Evolutionary conservation across 2,797 vertebrate species (phyloP).

Genomic region (Galaxias olidus): DNA sequence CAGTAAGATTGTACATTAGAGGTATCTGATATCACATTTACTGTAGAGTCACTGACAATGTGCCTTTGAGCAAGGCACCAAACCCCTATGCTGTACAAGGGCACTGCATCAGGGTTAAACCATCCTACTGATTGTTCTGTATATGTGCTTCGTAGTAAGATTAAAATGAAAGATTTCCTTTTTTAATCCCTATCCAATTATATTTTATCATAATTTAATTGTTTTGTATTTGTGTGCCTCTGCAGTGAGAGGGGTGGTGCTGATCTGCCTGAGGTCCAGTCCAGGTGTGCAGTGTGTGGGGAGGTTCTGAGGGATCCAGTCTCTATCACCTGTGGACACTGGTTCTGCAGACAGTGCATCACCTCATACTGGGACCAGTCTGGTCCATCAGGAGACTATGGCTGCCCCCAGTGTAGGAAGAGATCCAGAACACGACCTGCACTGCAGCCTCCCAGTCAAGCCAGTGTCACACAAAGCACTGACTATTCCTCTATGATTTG

Average conservation of each 20-base stretch:
- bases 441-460: neutral
- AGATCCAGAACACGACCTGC: conserved; percentile 7
- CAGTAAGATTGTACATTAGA: too few species aligned
- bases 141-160: too few species aligned
- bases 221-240: too few species aligned
- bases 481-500: neutral
- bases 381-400: conserved; percentile 1
- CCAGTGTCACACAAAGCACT: neutral
- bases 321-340: conserved; percentile 7
- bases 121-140: too few species aligned
- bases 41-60: too few species aligned
- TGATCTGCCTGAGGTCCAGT: neutral
- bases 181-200: too few species aligned
- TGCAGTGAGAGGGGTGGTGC: neutral
- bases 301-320: neutral
- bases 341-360: conserved; percentile 4
- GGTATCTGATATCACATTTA: too few species aligned
- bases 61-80: too few species aligned
- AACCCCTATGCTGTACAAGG: too few species aligned
- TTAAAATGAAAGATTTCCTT: too few species aligned
- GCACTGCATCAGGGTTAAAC: too few species aligned
- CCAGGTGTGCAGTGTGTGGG: neutral
- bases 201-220: too few species aligned
- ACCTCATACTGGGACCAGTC: neutral
- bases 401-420: conserved; percentile 2